Conservation (phyloP, 2,888 invertebrate species). For the Folsomia candida region DNA sequence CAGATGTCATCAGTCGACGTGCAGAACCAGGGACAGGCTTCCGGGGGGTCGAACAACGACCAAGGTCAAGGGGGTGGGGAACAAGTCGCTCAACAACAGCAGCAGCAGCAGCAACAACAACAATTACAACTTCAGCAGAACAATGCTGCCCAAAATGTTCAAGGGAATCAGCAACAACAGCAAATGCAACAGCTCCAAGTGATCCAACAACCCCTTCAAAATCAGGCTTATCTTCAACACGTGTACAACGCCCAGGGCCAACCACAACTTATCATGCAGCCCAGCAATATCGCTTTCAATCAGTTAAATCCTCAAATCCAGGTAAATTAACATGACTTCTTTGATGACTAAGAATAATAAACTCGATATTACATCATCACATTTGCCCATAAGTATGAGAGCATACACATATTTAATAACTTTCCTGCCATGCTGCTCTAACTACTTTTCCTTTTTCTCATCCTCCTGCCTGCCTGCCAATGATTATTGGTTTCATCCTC, state of each 20-base stretch:
- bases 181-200: slow-evolving; percentile 65
- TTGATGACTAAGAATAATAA: not conserved
- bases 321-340: no score
- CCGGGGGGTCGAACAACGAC: not conserved
- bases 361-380: not conserved
- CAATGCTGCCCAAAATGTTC: slow-evolving; percentile 36
- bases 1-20: slow-evolving; percentile 12
- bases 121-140: slow-evolving; percentile 46
- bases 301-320: slow-evolving; percentile 72
- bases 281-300: slow-evolving; percentile 72
- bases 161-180: slow-evolving; percentile 38
- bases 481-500: slow-evolving; percentile 8
- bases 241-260: slow-evolving; percentile 73
- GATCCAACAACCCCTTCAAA: slow-evolving; percentile 77
- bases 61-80: not conserved
- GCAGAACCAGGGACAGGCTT: not conserved
- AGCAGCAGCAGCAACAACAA: slow-evolving; percentile 22
- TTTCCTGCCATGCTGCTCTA: not conserved
- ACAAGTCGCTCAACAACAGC: not conserved
- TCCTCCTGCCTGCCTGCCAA: slow-evolving; percentile 1
- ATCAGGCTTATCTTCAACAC: slow-evolving; percentile 72
- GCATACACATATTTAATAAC: not conserved
- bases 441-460: not conserved
- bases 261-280: slow-evolving; percentile 69
- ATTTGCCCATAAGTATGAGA: no score